phyloP scores from a whole-genome alignment of 2,888 invertebrate genomes.

The Harpalus rufipes region DNA sequence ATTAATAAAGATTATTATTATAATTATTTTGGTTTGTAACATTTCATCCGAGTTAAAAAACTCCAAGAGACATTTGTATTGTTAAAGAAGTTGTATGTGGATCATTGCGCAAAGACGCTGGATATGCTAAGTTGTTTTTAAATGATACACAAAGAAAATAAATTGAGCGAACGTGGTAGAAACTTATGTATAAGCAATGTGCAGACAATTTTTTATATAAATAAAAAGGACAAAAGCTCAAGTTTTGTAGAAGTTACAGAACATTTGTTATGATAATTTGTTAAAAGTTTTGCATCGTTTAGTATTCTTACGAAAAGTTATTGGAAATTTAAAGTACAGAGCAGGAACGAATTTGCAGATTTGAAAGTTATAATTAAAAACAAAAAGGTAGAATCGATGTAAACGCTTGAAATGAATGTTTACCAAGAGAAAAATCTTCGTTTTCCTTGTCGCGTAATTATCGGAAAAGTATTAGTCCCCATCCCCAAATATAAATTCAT shows the following conservation, averaged over 20 bases:
- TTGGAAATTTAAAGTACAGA: slow-evolving; percentile 6
- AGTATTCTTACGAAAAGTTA: slow-evolving; percentile 3
- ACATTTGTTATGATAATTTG: slow-evolving; percentile 6
- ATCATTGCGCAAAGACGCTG: background rate
- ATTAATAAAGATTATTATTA: too few species aligned
- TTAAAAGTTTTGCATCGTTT: slow-evolving; percentile 2
- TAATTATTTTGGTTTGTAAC: too few species aligned
- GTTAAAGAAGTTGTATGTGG: background rate
- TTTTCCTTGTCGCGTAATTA: slow-evolving; percentile 23
- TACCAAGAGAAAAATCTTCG: slow-evolving; percentile 17
- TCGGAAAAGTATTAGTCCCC: slow-evolving; percentile 26
- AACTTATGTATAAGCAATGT: background rate
- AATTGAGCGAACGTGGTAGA: slow-evolving; percentile 1
- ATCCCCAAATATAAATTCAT: slow-evolving; percentile 10
- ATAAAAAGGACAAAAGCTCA: background rate
- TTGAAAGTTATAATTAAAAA: slow-evolving; percentile 4
- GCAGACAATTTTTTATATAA: slow-evolving; percentile 6
- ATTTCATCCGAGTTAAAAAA: too few species aligned
- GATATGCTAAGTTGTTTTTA: slow-evolving; percentile 2
- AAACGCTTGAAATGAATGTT: slow-evolving; percentile 12
- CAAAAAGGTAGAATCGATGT: slow-evolving; percentile 5
- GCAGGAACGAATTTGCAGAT: background rate
- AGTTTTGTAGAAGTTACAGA: background rate
- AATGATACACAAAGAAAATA: background rate
- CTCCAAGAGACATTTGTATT: too few species aligned